A percentile compares a stretch with the other conserved stretches of the same genome.
Conservation (phyloP, 2,888 invertebrate species). For the Eristalis intricaria region DNA sequence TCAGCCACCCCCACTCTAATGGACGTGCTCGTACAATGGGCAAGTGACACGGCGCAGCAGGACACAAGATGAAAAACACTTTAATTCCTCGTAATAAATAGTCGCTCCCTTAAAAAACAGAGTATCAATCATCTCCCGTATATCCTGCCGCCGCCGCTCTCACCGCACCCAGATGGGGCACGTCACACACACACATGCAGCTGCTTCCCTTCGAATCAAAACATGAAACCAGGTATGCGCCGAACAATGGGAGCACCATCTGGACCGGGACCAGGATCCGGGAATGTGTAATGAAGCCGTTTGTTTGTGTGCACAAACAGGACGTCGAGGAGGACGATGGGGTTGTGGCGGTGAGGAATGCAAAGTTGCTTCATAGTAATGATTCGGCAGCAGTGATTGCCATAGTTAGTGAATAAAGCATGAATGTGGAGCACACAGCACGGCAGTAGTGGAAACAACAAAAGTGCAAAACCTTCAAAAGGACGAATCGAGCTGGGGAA, state of each 20-base stretch:
- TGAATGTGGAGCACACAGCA: slow-evolving; percentile 7
- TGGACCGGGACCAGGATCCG: not conserved
- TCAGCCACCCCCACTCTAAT: not conserved
- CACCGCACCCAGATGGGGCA: not conserved
- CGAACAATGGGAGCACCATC: not conserved
- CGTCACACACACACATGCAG: not conserved
- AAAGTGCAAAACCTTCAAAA: not conserved
- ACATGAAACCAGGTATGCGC: slow-evolving; percentile 20
- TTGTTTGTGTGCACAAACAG: slow-evolving; percentile 1
- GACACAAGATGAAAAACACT: not conserved
- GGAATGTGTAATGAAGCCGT: slow-evolving; percentile 1
- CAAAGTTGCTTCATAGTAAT: slow-evolving; percentile 11
- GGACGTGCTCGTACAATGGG: not conserved
- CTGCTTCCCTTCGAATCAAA: slow-evolving; percentile 13
- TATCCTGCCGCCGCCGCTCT: not conserved
- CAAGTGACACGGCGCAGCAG: not conserved
- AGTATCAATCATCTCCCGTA: slow-evolving; percentile 18
- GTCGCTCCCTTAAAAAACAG: not conserved
- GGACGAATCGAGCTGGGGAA: not conserved
- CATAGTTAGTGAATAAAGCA: slow-evolving; percentile 55
- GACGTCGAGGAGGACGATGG: not conserved
- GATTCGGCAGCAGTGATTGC: slow-evolving; percentile 36
- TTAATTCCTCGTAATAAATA: slow-evolving; percentile 21
- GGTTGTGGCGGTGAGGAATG: not conserved
- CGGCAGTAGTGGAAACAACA: not conserved